Percentiles rank a stretch among this genome's conserved stretches.
Evolutionary conservation across 2,888 invertebrate species (phyloP).

Genomic region (Phanerotoma sp.): DNA sequence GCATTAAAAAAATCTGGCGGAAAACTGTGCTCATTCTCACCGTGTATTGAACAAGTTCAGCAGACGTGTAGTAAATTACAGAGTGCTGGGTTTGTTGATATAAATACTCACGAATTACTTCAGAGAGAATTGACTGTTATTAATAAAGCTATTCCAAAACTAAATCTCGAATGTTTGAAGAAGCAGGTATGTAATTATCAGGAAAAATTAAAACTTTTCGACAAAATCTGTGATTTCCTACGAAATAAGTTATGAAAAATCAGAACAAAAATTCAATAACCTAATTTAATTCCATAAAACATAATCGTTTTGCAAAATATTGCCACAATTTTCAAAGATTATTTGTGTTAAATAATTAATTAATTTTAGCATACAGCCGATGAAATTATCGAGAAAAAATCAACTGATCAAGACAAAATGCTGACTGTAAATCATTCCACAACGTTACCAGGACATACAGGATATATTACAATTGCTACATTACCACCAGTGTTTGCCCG

Average conservation of each 20-base stretch:
- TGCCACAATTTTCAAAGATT: slow-evolving; percentile 1
- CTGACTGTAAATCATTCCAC: slow-evolving; percentile 71
- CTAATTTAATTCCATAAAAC: no score
- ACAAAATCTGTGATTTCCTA: no score
- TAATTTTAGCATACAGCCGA: slow-evolving; percentile 36
- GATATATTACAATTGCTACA: slow-evolving; percentile 93
- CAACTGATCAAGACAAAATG: slow-evolving; percentile 59
- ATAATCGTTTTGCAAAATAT: slow-evolving; percentile 19
- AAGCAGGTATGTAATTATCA: slow-evolving; percentile 61
- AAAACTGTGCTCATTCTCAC: slow-evolving; percentile 95
- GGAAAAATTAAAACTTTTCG: no score
- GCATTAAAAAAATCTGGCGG: slow-evolving; percentile 80
- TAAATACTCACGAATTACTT: slow-evolving; percentile 85
- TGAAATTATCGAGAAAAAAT: slow-evolving; percentile 40
- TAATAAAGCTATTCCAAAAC: slow-evolving; percentile 65
- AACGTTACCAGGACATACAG: slow-evolving; percentile 90
- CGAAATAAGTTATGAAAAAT: no score
- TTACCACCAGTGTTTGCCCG: slow-evolving; percentile 68
- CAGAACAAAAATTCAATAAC: no score
- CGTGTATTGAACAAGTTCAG: slow-evolving; percentile 99
- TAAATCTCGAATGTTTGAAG: slow-evolving; percentile 72
- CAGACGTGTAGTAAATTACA: slow-evolving; percentile 75
- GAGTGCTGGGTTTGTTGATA: slow-evolving; percentile 77
- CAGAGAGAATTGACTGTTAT: slow-evolving; percentile 76
- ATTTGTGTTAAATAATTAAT: background rate